Evolutionary conservation across 2,888 invertebrate genomes (phyloP), one percentile per base, ranked within the genome.

Genomic region (Eristalis pertinax): DNA sequence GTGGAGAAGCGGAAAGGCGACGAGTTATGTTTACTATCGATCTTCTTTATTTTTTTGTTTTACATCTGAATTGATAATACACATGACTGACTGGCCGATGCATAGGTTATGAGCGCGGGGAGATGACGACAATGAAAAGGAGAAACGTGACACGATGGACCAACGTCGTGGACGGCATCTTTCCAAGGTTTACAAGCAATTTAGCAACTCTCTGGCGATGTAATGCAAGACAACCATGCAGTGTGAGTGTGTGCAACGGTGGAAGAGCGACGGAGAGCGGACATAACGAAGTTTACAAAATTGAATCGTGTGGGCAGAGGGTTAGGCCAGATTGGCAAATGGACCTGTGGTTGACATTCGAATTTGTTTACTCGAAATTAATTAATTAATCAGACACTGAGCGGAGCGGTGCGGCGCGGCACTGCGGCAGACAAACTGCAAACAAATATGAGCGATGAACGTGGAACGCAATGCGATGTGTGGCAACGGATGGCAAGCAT

Each of bases 1-100:
- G 63, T 50, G 58, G 74, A 74, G 32, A 10, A 32, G 32, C 8
- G 32, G 32, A 32, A 5, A 32, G 7, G 58, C 50, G 76, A 70
- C 63, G 67, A 76, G 75, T 77, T 85, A 77, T 85, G 69, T 85
- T 85, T 77, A 69, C 77, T 77, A 73, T 81, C 81, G 77, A 74
- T 73, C 80, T 80, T 84, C 84, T 76, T 43, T 15, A 4, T 50
- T 19, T 50, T 19, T 43, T n/a, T 43, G n/a, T n/a, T 19, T 50
- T 50, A 50, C 50, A 19, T n/a, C 50, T 50, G 50, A 50, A 50
- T 50, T 50, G 50, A 50, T 50, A 50, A 50, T 50, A 50, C 19
- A 19, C 50, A 50, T 19, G 50, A 50, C 50, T 19, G 50, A n/a
- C 50, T n/a, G 50, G n/a, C 3, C 38, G 38, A 50, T 19, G 50